These are phyloP conservation scores for Hirtodrosophila trivittata DNA, from an alignment of 2,888 invertebrate species.

Conservation along the genomic window DNA sequence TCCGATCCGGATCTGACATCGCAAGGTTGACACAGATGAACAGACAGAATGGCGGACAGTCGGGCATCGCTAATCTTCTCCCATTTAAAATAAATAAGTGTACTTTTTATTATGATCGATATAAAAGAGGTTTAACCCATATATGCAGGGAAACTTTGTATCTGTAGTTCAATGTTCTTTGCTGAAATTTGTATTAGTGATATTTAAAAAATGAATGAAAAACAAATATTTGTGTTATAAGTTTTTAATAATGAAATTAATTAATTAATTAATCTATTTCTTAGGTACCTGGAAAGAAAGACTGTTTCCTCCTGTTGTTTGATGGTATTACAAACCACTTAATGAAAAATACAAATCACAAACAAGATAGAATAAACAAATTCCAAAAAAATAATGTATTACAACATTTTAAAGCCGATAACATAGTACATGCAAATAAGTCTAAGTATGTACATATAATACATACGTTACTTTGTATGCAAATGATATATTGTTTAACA, in stretches of 20 bases:
- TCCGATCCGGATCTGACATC: too few species aligned
- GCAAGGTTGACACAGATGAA: too few species aligned
- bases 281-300: constrained; percentile 84
- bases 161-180: too few species aligned
- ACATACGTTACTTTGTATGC: constrained; percentile 2
- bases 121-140: too few species aligned
- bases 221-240: neutral
- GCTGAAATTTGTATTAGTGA: too few species aligned
- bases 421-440: constrained; percentile 8
- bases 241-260: constrained; percentile 24
- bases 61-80: too few species aligned
- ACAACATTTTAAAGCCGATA: constrained; percentile 16
- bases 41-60: too few species aligned
- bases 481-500: constrained; percentile 44
- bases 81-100: too few species aligned
- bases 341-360: constrained; percentile 49
- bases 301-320: constrained; percentile 84
- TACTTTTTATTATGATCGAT: too few species aligned
- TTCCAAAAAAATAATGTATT: constrained; percentile 10
- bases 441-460: constrained; percentile 10
- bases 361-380: constrained; percentile 27
- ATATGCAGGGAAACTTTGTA: too few species aligned
- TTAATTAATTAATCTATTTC: constrained; percentile 52
- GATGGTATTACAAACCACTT: constrained; percentile 84
- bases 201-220: neutral